Conservation (phyloP, 2,888 invertebrate genomes). For the Ennomos fuscantarius region DNA sequence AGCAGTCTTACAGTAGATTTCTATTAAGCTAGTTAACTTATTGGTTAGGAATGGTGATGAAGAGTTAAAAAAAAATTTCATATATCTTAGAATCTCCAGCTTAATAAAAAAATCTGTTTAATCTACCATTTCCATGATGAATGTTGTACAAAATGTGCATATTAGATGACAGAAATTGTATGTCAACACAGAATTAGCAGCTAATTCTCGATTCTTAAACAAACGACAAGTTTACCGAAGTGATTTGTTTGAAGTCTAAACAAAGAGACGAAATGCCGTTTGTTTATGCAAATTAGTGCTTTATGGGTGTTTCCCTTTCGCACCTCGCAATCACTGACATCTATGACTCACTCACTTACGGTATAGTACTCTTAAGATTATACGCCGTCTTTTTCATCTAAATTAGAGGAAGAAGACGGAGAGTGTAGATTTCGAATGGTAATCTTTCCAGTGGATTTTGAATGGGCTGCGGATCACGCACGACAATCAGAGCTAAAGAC, state of each 20-base stretch:
- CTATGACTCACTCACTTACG: conserved; percentile 12
- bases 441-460: too few relatives aligned
- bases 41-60: too few relatives aligned
- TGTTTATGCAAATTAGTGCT: conserved; percentile 38
- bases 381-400: not conserved
- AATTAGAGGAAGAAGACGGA: too few relatives aligned
- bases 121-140: not conserved
- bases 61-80: too few relatives aligned
- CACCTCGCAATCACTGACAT: conserved; percentile 15
- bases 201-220: conserved; percentile 29
- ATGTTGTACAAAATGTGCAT: not conserved
- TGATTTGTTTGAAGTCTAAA: conserved; percentile 40
- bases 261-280: conserved; percentile 35
- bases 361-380: not conserved
- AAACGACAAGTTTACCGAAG: conserved; percentile 30
- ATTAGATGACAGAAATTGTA: conserved; percentile 10
- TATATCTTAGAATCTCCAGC: not conserved
- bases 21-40: too few relatives aligned
- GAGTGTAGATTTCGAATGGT: too few relatives aligned
- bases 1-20: too few relatives aligned
- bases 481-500: too few relatives aligned
- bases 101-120: not conserved
- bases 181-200: conserved; percentile 27
- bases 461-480: too few relatives aligned
- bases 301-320: conserved; percentile 42